Conservation (phyloP, 2,113 vertebrate species). For the Hypanus sabinus region DNA sequence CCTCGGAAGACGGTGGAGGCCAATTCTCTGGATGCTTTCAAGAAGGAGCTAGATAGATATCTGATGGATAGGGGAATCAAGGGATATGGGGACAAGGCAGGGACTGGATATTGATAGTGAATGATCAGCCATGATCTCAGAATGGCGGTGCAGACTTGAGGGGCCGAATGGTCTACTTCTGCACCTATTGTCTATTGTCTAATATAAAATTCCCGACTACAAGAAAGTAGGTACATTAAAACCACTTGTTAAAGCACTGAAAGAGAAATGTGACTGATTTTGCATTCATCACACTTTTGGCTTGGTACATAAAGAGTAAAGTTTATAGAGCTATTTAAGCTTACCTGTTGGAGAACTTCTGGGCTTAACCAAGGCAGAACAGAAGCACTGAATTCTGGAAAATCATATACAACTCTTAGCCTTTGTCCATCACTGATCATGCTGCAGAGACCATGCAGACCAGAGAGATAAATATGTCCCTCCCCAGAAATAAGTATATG, state of each 20-base stretch:
- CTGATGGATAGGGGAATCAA: too few relatives aligned
- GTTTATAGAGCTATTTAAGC: conserved; percentile 38
- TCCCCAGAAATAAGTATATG: conserved; percentile 90
- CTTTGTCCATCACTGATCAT: conserved; percentile 85
- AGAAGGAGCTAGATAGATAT: too few relatives aligned
- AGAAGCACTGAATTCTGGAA: conserved; percentile 84
- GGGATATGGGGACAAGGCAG: too few relatives aligned
- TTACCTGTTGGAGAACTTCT: conserved; percentile 90
- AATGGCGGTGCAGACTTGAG: too few relatives aligned
- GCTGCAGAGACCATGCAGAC: conserved; percentile 82
- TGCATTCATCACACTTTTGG: background rate
- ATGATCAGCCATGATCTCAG: too few relatives aligned
- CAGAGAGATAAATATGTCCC: conserved; percentile 86
- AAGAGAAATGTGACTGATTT: background rate
- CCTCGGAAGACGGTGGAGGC: too few relatives aligned
- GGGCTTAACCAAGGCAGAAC: conserved; percentile 96
- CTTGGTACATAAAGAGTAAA: background rate
- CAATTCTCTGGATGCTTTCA: too few relatives aligned
- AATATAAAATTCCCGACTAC: background rate
- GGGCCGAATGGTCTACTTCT: too few relatives aligned
- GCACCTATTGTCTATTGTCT: too few relatives aligned
- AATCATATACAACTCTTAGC: conserved; percentile 78
- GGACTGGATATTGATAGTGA: too few relatives aligned
- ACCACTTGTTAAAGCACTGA: background rate
- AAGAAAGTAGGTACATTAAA: background rate